Evolutionary conservation across 2,888 invertebrate genomes (phyloP).

Genomic region (Pandemis cinnamomeana): DNA sequence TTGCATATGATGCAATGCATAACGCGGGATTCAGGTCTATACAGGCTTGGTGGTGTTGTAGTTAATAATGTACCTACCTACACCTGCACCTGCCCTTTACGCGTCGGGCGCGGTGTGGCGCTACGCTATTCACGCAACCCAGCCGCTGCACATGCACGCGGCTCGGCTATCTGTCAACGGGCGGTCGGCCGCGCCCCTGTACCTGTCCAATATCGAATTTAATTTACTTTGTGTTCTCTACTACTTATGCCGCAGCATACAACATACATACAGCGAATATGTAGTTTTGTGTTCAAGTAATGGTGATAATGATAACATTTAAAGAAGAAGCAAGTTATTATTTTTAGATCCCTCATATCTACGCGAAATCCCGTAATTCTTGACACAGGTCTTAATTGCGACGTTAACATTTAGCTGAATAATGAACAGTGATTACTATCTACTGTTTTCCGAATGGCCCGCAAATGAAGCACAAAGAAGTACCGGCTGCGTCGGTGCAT

Average conservation of each 20-base stretch:
- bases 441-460: neutral
- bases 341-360: neutral
- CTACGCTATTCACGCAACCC: slow-evolving; percentile 33
- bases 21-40: slow-evolving; percentile 27
- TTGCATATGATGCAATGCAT: slow-evolving; percentile 28
- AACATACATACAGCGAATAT: neutral
- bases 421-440: neutral
- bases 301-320: neutral
- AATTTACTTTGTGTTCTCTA: slow-evolving; percentile 1
- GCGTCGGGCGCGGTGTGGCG: slow-evolving; percentile 27
- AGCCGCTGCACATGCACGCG: slow-evolving; percentile 28
- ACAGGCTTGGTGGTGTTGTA: slow-evolving; percentile 26
- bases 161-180: slow-evolving; percentile 16
- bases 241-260: neutral
- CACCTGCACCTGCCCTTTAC: slow-evolving; percentile 25
- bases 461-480: slow-evolving; percentile 29
- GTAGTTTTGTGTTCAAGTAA: neutral
- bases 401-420: neutral
- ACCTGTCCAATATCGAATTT: slow-evolving; percentile 23
- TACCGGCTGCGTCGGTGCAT: slow-evolving; percentile 48
- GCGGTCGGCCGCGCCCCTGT: slow-evolving; percentile 19
- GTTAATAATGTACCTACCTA: slow-evolving; percentile 33
- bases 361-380: neutral
- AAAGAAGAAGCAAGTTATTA: neutral
- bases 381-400: neutral